Conservation (phyloP, 1,140 invertebrate species). For the Anastrepha obliqua region DNA sequence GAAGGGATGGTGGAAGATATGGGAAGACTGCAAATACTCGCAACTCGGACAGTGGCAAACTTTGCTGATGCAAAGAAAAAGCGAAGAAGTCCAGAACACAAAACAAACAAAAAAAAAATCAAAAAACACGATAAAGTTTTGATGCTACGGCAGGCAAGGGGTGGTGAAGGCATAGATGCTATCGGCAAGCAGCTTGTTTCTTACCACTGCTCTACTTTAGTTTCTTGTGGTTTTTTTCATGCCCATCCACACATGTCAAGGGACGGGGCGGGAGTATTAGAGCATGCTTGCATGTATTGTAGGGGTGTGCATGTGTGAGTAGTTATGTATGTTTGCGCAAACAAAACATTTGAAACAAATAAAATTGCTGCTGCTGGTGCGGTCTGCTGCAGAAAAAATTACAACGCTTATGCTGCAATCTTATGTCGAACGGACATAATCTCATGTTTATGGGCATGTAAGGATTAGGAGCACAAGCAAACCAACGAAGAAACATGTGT, state of each 20-base stretch:
- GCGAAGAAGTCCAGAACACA: not conserved
- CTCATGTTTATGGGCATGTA: constrained; percentile 46
- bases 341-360: constrained; percentile 19
- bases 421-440: constrained; percentile 48
- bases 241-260: not conserved
- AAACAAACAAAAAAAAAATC: too few species aligned
- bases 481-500: not conserved
- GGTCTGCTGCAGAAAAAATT: constrained; percentile 7
- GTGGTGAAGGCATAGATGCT: not conserved
- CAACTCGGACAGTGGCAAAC: constrained; percentile 17
- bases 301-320: not conserved
- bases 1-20: not conserved
- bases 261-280: too few species aligned
- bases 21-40: not conserved
- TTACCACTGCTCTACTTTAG: not conserved
- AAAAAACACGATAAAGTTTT: too few species aligned
- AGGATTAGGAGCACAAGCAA: constrained; percentile 9
- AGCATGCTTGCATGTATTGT: not conserved
- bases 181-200: constrained; percentile 8
- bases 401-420: constrained; percentile 42
- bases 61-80: constrained; percentile 21
- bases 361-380: constrained; percentile 6
- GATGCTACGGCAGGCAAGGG: not conserved
- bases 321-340: not conserved
- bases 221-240: not conserved